A percentile compares a stretch with the other conserved stretches of the same genome.
These are phyloP conservation scores for Anguilla japonica DNA, from an alignment of 2,113 vertebrate species.

Conservation along the genomic window DNA sequence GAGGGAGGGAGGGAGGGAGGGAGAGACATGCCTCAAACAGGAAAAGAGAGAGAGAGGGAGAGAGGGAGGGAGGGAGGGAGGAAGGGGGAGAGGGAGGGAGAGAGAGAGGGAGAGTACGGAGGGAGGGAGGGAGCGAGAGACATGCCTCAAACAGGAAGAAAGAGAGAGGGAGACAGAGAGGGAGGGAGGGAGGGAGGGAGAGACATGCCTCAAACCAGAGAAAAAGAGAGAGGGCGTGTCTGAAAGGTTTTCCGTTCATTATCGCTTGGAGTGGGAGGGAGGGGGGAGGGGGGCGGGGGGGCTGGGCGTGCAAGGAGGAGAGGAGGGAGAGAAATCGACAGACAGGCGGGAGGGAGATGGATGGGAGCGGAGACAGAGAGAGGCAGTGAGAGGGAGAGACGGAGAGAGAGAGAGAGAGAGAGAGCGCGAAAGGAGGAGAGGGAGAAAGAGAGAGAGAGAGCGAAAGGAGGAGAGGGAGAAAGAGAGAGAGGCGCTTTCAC, in stretches of 20 bases:
- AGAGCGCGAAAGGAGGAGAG: background rate
- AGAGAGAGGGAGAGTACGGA: no score
- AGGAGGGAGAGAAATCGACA: background rate
- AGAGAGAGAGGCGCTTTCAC: background rate
- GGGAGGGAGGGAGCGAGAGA: no score
- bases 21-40: background rate
- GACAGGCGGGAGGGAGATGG: background rate
- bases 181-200: background rate
- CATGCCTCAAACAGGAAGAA: no score
- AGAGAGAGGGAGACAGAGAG: background rate
- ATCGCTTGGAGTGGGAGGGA: background rate
- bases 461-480: background rate
- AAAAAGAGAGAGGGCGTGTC: no score
- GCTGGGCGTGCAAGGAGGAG: background rate
- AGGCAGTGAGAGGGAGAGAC: background rate
- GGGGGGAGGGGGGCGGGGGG: background rate
- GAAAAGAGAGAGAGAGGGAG: background rate
- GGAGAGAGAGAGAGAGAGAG: background rate
- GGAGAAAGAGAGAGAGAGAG: background rate
- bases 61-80: no score
- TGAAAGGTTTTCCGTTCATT: background rate
- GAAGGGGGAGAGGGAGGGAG: no score
- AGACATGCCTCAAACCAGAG: background rate
- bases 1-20: no score
- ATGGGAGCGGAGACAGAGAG: background rate